These are phyloP conservation scores for Chymomyza procnemis DNA, from an alignment of 2,888 invertebrate species.

Conservation along the genomic window DNA sequence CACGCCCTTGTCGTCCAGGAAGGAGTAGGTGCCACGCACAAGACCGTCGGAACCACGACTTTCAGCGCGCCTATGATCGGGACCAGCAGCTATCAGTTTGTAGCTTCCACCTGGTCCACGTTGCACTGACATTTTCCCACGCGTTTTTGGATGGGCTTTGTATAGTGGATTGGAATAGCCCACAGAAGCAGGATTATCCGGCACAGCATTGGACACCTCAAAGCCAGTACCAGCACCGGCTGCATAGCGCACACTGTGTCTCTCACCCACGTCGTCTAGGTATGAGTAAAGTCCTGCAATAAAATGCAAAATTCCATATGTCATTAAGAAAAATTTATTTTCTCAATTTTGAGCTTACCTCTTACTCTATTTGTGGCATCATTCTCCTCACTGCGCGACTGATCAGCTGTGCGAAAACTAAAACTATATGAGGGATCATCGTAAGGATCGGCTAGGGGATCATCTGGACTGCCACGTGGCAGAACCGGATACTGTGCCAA, in stretches of 20 bases:
- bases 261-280: slow-evolving; percentile 86
- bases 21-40: slow-evolving; percentile 87
- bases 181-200: slow-evolving; percentile 82
- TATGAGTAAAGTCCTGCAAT: slow-evolving; percentile 83
- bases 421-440: slow-evolving; percentile 88
- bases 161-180: slow-evolving; percentile 83
- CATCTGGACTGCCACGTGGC: slow-evolving; percentile 84
- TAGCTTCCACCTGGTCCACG: slow-evolving; percentile 87
- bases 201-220: slow-evolving; percentile 86
- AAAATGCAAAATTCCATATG: too few species aligned
- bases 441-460: slow-evolving; percentile 86
- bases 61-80: slow-evolving; percentile 87
- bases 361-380: slow-evolving; percentile 82
- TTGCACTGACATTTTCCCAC: slow-evolving; percentile 86
- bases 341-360: too few species aligned
- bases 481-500: slow-evolving; percentile 84
- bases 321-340: too few species aligned
- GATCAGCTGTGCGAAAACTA: slow-evolving; percentile 83
- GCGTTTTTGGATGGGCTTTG: slow-evolving; percentile 82
- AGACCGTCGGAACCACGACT: slow-evolving; percentile 85
- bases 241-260: slow-evolving; percentile 87
- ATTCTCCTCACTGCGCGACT: slow-evolving; percentile 84
- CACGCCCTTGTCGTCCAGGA: slow-evolving; percentile 87
- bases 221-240: slow-evolving; percentile 88
- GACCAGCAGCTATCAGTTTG: slow-evolving; percentile 87